Percentiles rank a stretch among this genome's conserved stretches.
These are phyloP conservation scores for Scrobipalpa costella DNA, from an alignment of 2,888 invertebrate species.

Conservation along the genomic window DNA sequence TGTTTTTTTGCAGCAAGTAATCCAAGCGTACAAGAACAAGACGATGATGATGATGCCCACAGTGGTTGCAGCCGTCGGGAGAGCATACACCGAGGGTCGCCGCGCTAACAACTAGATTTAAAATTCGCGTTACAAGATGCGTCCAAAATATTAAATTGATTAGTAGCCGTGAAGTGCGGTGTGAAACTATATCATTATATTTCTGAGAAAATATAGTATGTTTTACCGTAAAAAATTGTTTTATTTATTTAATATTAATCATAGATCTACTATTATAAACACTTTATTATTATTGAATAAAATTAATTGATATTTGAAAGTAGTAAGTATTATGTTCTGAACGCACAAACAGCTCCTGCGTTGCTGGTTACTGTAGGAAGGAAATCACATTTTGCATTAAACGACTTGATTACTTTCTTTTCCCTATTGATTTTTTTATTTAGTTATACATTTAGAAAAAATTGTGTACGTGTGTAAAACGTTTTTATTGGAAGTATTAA, in stretches of 20 bases:
- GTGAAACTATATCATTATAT: neutral
- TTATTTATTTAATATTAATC: neutral
- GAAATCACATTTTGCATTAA: no score
- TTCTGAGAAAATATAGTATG: neutral
- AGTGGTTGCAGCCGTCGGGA: conserved; percentile 66
- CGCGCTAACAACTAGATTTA: neutral
- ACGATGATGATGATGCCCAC: conserved; percentile 73
- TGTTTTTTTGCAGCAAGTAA: conserved; percentile 84
- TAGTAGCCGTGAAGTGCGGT: neutral
- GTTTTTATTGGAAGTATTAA: no score
- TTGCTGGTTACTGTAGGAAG: no score
- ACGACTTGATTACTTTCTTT: no score
- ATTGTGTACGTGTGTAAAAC: no score
- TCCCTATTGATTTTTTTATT: no score
- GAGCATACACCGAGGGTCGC: conserved; percentile 40
- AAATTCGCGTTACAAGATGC: conserved; percentile 2
- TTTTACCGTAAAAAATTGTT: neutral
- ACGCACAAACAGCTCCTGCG: no score
- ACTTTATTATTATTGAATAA: no score
- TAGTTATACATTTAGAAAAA: no score
- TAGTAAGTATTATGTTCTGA: no score
- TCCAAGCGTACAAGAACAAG: conserved; percentile 84
- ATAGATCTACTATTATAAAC: no score
- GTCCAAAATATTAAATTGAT: neutral
- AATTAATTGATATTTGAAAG: no score